Percentiles rank a stretch among this genome's conserved stretches.
Evolutionary conservation across 2,888 invertebrate genomes (phyloP).

Genomic region (Platycnemis pennipes): DNA sequence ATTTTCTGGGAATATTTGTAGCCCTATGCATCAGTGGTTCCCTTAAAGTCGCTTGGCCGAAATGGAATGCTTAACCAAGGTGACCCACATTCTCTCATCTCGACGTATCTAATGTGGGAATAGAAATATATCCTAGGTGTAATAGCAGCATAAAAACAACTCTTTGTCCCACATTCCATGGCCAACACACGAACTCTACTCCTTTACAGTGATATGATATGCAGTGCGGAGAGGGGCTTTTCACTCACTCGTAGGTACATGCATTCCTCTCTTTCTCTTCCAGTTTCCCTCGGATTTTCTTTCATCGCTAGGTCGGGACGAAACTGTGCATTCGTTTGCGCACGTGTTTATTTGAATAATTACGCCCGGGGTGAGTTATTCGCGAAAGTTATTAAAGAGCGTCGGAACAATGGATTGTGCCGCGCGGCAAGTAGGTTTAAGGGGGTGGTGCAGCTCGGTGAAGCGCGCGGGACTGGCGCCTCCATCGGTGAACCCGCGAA

Average conservation of each 20-base stretch:
- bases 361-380: not conserved
- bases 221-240: not conserved
- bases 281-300: not conserved
- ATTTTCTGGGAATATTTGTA: not conserved
- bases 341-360: constrained; percentile 18
- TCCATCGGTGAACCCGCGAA: not conserved
- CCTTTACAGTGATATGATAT: not conserved
- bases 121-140: not conserved
- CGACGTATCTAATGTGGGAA: not conserved
- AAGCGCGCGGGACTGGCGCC: not conserved
- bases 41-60: not conserved
- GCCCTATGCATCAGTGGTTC: not conserved
- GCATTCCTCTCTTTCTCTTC: not conserved
- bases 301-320: constrained; percentile 5
- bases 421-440: not conserved
- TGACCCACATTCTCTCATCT: not conserved
- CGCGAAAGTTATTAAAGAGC: constrained; percentile 31
- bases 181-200: not conserved
- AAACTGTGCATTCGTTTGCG: constrained; percentile 16
- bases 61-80: not conserved
- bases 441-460: not conserved
- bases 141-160: not conserved
- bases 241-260: not conserved
- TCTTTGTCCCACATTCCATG: constrained; percentile 15
- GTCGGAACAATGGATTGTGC: not conserved